phyloP scores from a whole-genome alignment of 2,888 invertebrate genomes.

The Darwinula stevensoni region DNA sequence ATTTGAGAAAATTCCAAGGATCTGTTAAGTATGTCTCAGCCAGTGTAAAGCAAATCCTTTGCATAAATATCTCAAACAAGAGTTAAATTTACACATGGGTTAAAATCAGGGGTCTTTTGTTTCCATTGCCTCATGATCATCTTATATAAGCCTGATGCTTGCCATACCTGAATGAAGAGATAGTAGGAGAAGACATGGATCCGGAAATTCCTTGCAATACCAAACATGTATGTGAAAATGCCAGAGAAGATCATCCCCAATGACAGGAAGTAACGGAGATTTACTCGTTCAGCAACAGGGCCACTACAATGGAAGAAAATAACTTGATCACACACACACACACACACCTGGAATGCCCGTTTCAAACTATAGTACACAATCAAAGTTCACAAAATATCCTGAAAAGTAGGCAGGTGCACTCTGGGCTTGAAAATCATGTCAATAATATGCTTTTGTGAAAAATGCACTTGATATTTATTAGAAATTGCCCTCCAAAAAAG shows the following conservation, averaged over 20 bases:
- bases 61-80: too few species aligned
- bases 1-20: too few species aligned
- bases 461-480: too few species aligned
- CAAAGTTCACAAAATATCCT: not conserved
- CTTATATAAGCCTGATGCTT: not conserved
- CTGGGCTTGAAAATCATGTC: too few species aligned
- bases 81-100: too few species aligned
- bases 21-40: too few species aligned
- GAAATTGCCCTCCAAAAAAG: too few species aligned
- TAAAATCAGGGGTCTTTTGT: too few species aligned
- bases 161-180: slow-evolving; percentile 40
- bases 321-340: slow-evolving; percentile 5
- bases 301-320: too few species aligned
- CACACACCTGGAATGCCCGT: not conserved
- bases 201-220: slow-evolving; percentile 44
- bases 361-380: not conserved
- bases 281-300: slow-evolving; percentile 67
- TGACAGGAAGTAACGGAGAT: slow-evolving; percentile 63
- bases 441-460: too few species aligned
- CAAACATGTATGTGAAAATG: slow-evolving; percentile 57
- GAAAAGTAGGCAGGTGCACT: too few species aligned
- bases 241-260: slow-evolving; percentile 71
- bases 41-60: too few species aligned
- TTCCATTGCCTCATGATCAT: not conserved
- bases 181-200: slow-evolving; percentile 60